These are phyloP conservation scores for Pinctada fucata DNA, from an alignment of 2,888 invertebrate genomes.

Conservation along the genomic window DNA sequence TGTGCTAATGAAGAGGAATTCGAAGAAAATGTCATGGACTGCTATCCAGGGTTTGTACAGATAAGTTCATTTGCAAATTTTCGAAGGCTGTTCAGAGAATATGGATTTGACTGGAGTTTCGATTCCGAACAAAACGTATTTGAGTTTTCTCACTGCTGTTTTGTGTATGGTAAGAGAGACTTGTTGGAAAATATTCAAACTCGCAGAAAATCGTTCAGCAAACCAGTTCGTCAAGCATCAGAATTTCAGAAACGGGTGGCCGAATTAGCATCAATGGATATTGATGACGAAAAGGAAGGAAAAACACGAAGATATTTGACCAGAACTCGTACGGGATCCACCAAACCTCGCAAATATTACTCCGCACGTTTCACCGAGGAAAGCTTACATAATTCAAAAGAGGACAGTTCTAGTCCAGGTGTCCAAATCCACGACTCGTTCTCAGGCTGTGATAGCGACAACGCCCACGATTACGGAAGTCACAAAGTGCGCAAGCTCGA, in stretches of 20 bases:
- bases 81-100: slow-evolving; percentile 71
- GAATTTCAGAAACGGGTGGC: slow-evolving; percentile 19
- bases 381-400: not conserved
- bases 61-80: slow-evolving; percentile 71
- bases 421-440: not conserved
- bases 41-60: slow-evolving; percentile 72
- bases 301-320: slow-evolving; percentile 36
- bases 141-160: slow-evolving; percentile 67
- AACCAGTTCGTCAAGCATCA: slow-evolving; percentile 23
- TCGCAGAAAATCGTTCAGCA: slow-evolving; percentile 48
- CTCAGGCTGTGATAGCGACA: not conserved
- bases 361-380: not conserved
- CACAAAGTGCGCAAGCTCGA: not conserved
- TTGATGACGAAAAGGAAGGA: slow-evolving; percentile 7
- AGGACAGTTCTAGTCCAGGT: slow-evolving; percentile 26
- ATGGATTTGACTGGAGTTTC: slow-evolving; percentile 68
- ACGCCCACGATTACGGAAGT: slow-evolving; percentile 9
- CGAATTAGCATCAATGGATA: slow-evolving; percentile 15
- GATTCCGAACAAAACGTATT: slow-evolving; percentile 51
- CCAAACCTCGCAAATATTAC: not conserved
- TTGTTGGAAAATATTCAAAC: slow-evolving; percentile 53
- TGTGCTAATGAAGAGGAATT: slow-evolving; percentile 57
- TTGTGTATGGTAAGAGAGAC: slow-evolving; percentile 55
- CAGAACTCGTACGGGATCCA: slow-evolving; percentile 37
- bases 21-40: slow-evolving; percentile 65